Base-by-base conservation (phyloP, 2,113 vertebrate genomes). In the Heteronetta atricapilla region DNA sequence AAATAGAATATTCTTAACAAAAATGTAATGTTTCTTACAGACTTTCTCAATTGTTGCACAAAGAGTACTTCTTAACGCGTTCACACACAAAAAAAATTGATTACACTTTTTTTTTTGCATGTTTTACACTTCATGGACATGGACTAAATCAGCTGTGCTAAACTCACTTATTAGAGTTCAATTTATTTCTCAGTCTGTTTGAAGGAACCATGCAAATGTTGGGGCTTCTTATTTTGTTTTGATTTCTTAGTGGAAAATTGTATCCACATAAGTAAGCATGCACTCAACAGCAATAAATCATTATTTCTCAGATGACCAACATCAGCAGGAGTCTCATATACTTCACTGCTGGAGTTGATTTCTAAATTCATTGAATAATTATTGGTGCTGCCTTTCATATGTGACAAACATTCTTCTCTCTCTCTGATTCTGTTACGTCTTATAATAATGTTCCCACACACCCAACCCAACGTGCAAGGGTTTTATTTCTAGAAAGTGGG, bases 331-430 rank as follows among this genome's bases (percentile, higher is more conserved):
- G 90, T 91, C 97, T 98, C 97, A 97, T 98, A 97, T 85, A 95
- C 94, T 97, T 98, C 97, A 84, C 97, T 95, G 97, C 96, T 97
- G 97, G 97, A 97, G 96, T 2, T 97, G 96, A 97, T 97, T 98
- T 97, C 89, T 90, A 97, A 97, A 98, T 97, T 97, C 97, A 98
- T 98, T 98, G 97, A 97, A 97, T 98, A 98, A 98, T 98, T 98
- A 97, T 98, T 96, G 92, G 97, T 97, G 88, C 95, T 96, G 81
- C 87, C 97, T 97, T 97, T 98, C 93, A 73, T 90, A 96, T 95
- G 95, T 93, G 94, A 82, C 95, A 97, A 97, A 92, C 81, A 94
- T 95, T 97, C 96, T 90, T 96, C 23, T 52, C 50, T 94, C 80
- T 80, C 88, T 91, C 82, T 90, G 81, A 83, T 97, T 93, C 68